Evolutionary conservation across 2,113 vertebrate species (phyloP), one percentile per base, ranked within the genome.

Genomic region (Pseudolaguvia tuberculata): DNA sequence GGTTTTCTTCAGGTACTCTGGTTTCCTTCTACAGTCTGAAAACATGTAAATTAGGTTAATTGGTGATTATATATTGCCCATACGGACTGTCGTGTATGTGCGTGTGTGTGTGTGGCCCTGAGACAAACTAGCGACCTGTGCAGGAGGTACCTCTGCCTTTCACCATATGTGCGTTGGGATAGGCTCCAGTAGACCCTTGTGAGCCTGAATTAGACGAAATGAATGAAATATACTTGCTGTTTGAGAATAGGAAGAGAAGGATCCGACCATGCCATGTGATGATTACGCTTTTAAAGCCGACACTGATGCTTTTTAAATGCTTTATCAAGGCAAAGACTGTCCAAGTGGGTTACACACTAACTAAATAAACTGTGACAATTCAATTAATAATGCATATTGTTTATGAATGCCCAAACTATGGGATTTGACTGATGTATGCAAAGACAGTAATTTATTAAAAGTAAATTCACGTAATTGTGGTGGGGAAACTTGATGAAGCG

Each of bases 311-410:
- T 88, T 35, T 91, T 88, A 89, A 91, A 90, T 88, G 88, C 88
- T 87, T 88, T 88, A 90, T 91, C 88, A 91, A 91, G 89, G 85
- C 90, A 85, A n/a, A 85, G 85, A 85, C 85, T 90, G 90, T 91
- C 90, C 89, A 90, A 89, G 87, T 87, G 85, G 83, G 87, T 91
- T 90, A 89, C 82, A 87, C 90, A 86, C 89, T 90, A 89, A 90
- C 88, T 84, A 91, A 91, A 92, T 91, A 89, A 91, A 90, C 88
- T 87, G 88, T 91, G 90, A 91, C 91, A 91, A 92, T 91, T 86
- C 90, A 89, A 92, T 98, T 96, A 96, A 97, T 97, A 96, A 95
- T 96, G 92, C 91, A 96, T 95, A 94, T 96, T 95, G 92, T 95
- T 94, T 94, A 91, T 86, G 92, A 95, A 91, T 92, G 88, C 92